Percentiles rank a stretch among this genome's conserved stretches.
phyloP scores from a whole-genome alignment of 2,888 invertebrate genomes.

The Automeris io region DNA sequence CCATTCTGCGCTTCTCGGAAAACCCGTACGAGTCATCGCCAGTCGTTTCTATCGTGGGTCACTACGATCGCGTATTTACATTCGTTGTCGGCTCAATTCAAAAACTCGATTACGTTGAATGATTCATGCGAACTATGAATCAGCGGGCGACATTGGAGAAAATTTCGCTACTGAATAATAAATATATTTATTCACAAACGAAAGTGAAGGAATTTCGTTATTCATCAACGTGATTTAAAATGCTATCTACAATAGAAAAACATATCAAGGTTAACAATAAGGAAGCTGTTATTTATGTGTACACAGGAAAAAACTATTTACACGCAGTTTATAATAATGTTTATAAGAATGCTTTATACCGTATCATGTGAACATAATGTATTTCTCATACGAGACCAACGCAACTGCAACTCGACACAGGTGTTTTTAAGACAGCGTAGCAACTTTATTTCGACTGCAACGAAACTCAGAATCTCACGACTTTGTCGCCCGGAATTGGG shows the following conservation, averaged over 20 bases:
- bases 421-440: too few relatives aligned
- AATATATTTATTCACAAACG: slow-evolving; percentile 7
- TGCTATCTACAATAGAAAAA: background rate
- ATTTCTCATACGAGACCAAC: too few relatives aligned
- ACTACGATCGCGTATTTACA: slow-evolving; percentile 69
- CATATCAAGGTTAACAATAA: background rate
- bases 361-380: too few relatives aligned
- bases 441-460: too few relatives aligned
- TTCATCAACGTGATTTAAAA: background rate
- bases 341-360: too few relatives aligned
- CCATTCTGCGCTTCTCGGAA: slow-evolving; percentile 65
- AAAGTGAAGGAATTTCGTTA: slow-evolving; percentile 4
- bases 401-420: too few relatives aligned
- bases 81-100: slow-evolving; percentile 68
- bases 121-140: slow-evolving; percentile 69
- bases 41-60: slow-evolving; percentile 63
- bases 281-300: background rate
- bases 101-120: slow-evolving; percentile 72
- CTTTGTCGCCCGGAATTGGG: too few relatives aligned
- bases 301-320: background rate
- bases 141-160: slow-evolving; percentile 53
- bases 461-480: too few relatives aligned
- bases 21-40: slow-evolving; percentile 70
- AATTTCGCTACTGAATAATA: slow-evolving; percentile 33
- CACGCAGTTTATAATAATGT: background rate